Evolutionary conservation across 2,888 invertebrate species (phyloP).

Genomic region (Aphodius granarius): DNA sequence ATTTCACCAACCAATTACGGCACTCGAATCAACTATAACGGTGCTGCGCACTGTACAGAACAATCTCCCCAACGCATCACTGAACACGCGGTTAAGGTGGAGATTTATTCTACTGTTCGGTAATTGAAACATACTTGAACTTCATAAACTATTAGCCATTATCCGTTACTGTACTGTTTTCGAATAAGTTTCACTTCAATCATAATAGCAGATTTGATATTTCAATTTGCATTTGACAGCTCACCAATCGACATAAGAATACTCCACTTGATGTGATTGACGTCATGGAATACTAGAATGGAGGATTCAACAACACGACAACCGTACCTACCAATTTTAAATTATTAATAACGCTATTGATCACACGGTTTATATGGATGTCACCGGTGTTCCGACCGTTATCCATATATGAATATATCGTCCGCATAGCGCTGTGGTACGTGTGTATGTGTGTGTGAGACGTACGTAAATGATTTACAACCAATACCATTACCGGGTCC

Average conservation of each 20-base stretch:
- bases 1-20: neutral
- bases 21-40: neutral
- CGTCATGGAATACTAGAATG: too few relatives aligned
- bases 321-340: neutral
- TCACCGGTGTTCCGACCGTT: neutral
- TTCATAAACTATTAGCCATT: too few relatives aligned
- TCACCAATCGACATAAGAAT: too few relatives aligned
- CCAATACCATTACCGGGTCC: neutral
- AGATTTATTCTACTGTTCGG: neutral
- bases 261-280: too few relatives aligned
- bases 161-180: too few relatives aligned
- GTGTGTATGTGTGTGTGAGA: neutral
- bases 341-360: neutral
- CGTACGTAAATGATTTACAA: neutral
- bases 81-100: neutral
- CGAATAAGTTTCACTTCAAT: too few relatives aligned
- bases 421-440: neutral
- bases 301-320: neutral
- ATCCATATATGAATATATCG: neutral
- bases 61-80: neutral
- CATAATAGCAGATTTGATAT: too few relatives aligned
- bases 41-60: too few relatives aligned
- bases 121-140: neutral
- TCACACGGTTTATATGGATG: neutral
- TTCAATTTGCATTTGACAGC: too few relatives aligned